Evolutionary conservation across 2,113 vertebrate genomes (phyloP).

Genomic region (Crypturellus undulatus): DNA sequence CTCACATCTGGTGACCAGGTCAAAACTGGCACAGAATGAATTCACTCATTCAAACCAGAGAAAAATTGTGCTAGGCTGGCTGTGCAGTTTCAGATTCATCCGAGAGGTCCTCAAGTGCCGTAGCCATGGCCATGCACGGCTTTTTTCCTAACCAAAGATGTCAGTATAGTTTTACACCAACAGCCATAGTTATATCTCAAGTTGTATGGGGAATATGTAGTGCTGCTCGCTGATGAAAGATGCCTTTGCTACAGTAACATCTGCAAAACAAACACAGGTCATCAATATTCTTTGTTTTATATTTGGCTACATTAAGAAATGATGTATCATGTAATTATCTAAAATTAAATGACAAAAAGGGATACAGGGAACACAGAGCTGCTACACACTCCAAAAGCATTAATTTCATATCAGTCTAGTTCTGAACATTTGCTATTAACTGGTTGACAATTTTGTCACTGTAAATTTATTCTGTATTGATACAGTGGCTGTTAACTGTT

Average conservation of each 20-base stretch:
- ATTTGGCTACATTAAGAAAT: conserved; percentile 54
- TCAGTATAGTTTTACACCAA: neutral
- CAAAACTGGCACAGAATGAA: neutral
- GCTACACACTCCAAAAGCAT: conserved; percentile 1
- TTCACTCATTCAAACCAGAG: neutral
- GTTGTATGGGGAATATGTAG: neutral
- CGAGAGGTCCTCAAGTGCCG: neutral
- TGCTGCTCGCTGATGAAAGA: neutral
- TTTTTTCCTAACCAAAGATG: neutral
- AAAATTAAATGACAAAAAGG: conserved; percentile 55
- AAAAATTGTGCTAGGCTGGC: too few relatives aligned
- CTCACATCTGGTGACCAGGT: neutral
- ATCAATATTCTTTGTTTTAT: conserved; percentile 48
- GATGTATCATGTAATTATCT: conserved; percentile 51
- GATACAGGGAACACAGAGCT: conserved; percentile 3
- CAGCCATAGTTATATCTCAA: neutral
- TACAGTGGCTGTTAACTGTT: neutral
- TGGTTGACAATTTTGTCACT: neutral
- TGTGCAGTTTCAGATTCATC: neutral
- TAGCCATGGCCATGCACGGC: neutral
- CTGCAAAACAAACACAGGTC: conserved; percentile 35
- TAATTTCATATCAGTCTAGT: neutral
- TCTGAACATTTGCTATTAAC: neutral
- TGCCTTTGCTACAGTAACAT: neutral
- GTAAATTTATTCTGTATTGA: neutral